These are phyloP conservation scores for Temnothorax ravouxi DNA, from an alignment of 2,888 invertebrate genomes.

Conservation along the genomic window DNA sequence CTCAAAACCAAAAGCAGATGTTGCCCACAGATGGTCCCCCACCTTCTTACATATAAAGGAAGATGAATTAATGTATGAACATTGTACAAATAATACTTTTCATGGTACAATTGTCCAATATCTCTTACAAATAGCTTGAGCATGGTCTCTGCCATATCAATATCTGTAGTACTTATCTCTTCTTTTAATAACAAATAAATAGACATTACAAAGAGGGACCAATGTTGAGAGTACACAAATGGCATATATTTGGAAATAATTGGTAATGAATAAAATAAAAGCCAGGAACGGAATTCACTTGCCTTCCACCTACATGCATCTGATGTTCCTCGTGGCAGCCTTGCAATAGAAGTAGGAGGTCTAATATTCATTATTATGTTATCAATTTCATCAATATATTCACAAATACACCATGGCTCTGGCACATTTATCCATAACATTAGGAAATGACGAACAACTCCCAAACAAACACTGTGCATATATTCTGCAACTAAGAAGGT, in stretches of 20 bases:
- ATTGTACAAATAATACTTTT: constrained; percentile 1
- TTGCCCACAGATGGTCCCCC: not conserved
- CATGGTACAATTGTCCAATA: constrained; percentile 4
- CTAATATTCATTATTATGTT: not conserved
- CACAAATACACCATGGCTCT: not conserved
- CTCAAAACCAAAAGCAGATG: constrained; percentile 3
- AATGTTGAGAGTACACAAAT: constrained; percentile 4
- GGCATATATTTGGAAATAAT: constrained; percentile 7
- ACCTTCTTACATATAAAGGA: constrained; percentile 7
- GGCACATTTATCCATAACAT: not conserved
- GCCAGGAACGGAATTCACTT: constrained; percentile 7
- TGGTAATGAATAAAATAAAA: constrained; percentile 7
- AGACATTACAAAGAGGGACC: constrained; percentile 2
- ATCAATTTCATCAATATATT: constrained; percentile 2
- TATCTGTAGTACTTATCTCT: constrained; percentile 1
- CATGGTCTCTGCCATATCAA: not conserved
- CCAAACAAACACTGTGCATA: not conserved
- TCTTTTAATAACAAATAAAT: constrained; percentile 3
- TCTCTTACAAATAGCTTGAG: constrained; percentile 2
- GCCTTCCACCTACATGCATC: not conserved
- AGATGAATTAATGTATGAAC: constrained; percentile 4
- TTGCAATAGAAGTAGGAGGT: constrained; percentile 3
- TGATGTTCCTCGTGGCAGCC: constrained; percentile 7
- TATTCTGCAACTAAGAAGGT: constrained; percentile 11
- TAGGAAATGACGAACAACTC: constrained; percentile 8